Conservation (phyloP, 2,797 vertebrate species). For the Neosilurus mollespiculum region DNA sequence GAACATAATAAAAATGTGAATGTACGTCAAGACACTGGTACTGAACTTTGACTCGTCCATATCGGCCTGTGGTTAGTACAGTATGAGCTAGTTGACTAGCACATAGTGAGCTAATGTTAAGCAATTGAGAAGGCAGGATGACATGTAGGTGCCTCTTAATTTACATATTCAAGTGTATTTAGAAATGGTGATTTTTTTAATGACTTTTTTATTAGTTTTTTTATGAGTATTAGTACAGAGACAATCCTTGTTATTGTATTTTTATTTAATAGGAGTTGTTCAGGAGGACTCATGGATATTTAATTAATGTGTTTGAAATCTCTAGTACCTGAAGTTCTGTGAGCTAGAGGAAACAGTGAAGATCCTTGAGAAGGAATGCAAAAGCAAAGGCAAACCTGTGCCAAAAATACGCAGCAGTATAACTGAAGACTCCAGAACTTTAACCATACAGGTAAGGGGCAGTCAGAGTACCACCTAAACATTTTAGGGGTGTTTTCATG, state of each 20-base stretch:
- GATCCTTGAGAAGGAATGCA: conserved; percentile 88
- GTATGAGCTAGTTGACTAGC: background rate
- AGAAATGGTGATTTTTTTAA: background rate
- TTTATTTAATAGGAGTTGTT: too few species aligned
- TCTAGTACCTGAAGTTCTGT: conserved; percentile 87
- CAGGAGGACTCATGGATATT: background rate
- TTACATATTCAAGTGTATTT: background rate
- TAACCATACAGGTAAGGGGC: conserved; percentile 79
- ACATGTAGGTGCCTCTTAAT: background rate
- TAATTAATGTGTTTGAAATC: conserved; percentile 9
- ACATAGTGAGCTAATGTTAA: background rate
- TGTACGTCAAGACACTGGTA: background rate
- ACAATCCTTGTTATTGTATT: background rate
- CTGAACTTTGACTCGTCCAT: background rate
- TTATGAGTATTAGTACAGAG: background rate
- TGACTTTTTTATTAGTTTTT: background rate
- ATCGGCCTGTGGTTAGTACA: background rate
- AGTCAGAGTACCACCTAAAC: background rate
- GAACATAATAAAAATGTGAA: background rate
- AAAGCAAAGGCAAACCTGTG: conserved; percentile 84
- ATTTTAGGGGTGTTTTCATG: background rate
- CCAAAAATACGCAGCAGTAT: conserved; percentile 70
- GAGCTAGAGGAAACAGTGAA: conserved; percentile 87
- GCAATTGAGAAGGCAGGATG: background rate
- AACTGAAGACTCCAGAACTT: conserved; percentile 71